Evolutionary conservation across 1,140 invertebrate species (phyloP).

Genomic region (Bombus terrestris): DNA sequence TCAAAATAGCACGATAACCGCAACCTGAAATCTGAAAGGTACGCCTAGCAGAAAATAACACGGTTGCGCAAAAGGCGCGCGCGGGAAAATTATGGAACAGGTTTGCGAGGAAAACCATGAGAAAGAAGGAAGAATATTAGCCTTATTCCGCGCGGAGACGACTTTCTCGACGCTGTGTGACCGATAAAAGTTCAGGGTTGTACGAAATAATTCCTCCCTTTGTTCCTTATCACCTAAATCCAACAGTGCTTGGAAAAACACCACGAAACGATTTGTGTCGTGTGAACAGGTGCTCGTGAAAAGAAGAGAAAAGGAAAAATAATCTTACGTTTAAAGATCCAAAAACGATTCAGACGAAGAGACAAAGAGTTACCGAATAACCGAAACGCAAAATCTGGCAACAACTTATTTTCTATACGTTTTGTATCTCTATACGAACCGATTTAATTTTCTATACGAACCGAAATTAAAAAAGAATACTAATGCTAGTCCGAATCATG

Average conservation of each 20-base stretch:
- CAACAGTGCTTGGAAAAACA: background rate
- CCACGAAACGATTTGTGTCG: background rate
- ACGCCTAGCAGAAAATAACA: background rate
- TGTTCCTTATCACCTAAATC: background rate
- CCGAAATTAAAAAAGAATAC: too few relatives aligned
- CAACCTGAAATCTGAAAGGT: background rate
- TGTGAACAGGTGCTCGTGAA: background rate
- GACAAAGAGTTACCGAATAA: too few relatives aligned
- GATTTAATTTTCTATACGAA: too few relatives aligned
- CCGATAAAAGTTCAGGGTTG: constrained; percentile 1
- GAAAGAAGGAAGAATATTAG: background rate
- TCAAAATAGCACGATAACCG: background rate
- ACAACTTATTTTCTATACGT: too few relatives aligned
- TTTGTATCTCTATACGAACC: too few relatives aligned
- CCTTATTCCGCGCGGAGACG: background rate
- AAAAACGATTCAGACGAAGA: too few relatives aligned
- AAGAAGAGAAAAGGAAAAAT: background rate
- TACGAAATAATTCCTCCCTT: background rate
- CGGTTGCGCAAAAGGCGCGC: background rate
- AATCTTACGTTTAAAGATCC: too few relatives aligned
- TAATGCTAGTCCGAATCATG: background rate
- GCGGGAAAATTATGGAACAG: constrained; percentile 12
- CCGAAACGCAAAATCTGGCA: too few relatives aligned
- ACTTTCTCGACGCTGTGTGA: background rate
- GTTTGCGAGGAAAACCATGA: constrained; percentile 20